Percentiles rank a stretch among this genome's conserved stretches.
Evolutionary conservation across 2,797 vertebrate genomes (phyloP).

Genomic region (Sternarchorhynchus goeldii): DNA sequence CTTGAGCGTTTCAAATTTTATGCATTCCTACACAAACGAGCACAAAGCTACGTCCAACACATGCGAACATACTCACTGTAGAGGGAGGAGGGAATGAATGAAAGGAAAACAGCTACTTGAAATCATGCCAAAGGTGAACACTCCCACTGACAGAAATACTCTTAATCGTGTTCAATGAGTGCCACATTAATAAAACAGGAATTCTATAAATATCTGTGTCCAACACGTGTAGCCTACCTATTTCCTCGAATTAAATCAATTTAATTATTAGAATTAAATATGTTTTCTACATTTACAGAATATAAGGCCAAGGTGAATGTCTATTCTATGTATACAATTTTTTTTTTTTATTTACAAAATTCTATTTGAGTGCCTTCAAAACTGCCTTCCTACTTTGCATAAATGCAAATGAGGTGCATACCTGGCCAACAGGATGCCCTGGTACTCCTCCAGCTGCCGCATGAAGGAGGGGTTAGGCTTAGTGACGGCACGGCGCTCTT

Average conservation of each 20-base stretch:
- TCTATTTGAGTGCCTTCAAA: background rate
- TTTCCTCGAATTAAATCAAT: no score
- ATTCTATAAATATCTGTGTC: background rate
- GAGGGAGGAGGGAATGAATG: background rate
- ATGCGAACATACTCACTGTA: background rate
- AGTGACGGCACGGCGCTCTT: conserved; percentile 89
- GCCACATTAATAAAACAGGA: background rate
- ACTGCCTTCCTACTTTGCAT: background rate
- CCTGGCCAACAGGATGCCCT: conserved; percentile 96
- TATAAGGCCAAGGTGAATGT: background rate
- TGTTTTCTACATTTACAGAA: background rate
- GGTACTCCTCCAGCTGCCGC: conserved; percentile 97
- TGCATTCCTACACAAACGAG: background rate
- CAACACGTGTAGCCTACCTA: background rate
- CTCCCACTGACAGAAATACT: background rate
- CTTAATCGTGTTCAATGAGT: background rate
- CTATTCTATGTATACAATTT: no score
- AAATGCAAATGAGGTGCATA: conserved; percentile 58
- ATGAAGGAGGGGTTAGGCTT: conserved; percentile 98
- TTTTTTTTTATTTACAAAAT: no score
- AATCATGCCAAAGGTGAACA: background rate
- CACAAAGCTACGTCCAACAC: background rate
- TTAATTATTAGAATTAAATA: no score
- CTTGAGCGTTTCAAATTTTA: background rate
- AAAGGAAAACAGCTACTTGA: conserved; percentile 8